Percentiles rank a stretch among this genome's conserved stretches.
Conservation (phyloP, 2,888 invertebrate genomes). For the Machimus rusticus region DNA sequence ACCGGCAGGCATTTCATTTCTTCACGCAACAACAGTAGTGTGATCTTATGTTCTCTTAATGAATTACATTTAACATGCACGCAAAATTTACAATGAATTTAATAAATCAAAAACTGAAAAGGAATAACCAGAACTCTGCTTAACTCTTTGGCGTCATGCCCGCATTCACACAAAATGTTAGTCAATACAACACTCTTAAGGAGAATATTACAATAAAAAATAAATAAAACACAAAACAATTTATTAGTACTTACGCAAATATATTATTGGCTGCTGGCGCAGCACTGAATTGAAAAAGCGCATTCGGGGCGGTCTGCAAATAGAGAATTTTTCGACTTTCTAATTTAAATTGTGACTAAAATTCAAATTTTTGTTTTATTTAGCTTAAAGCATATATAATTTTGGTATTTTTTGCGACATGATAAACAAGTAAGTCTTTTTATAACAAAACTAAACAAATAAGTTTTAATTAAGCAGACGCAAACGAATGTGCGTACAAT, state of each 20-base stretch:
- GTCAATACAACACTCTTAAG: neutral
- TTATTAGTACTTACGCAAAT: constrained; percentile 61
- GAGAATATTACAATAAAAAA: constrained; percentile 13
- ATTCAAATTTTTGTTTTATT: constrained; percentile 27
- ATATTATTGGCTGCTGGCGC: constrained; percentile 59
- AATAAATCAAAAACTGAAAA: neutral
- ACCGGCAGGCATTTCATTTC: neutral
- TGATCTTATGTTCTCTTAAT: neutral
- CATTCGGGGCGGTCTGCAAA: constrained; percentile 60
- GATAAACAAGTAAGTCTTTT: neutral
- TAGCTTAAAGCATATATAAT: neutral
- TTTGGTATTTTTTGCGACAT: neutral
- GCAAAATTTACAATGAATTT: neutral
- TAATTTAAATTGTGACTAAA: constrained; percentile 36
- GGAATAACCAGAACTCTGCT: neutral
- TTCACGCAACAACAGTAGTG: neutral
- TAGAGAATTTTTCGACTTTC: constrained; percentile 44
- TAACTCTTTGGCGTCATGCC: neutral
- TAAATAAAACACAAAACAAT: constrained; percentile 2
- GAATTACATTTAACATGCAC: neutral
- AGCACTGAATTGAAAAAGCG: constrained; percentile 62
- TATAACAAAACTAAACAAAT: neutral
- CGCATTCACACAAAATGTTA: constrained; percentile 8
- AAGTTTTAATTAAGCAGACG: constrained; percentile 42
- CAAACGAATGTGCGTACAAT: constrained; percentile 46